Conservation (phyloP, 2,888 invertebrate genomes). For the Homarus gammarus region DNA sequence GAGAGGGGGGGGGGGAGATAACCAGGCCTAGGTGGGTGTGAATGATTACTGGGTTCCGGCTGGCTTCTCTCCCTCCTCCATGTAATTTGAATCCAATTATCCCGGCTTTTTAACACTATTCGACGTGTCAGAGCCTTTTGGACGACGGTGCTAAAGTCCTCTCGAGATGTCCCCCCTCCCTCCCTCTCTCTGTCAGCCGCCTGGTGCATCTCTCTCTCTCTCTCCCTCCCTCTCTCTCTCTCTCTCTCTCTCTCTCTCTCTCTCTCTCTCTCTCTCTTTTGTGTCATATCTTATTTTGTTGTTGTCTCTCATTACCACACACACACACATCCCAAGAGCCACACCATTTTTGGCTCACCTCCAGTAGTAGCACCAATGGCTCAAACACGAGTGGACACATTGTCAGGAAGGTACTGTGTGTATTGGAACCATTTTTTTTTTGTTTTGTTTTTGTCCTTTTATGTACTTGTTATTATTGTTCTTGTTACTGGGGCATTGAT, state of each 20-base stretch:
- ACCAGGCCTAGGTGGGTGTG: neutral
- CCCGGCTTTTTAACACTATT: slow-evolving; percentile 31
- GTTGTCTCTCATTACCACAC: no score
- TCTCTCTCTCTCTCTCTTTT: neutral
- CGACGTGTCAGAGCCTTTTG: slow-evolving; percentile 28
- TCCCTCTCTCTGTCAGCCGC: neutral
- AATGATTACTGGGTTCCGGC: neutral
- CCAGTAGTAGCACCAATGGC: no score
- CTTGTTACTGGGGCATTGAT: no score
- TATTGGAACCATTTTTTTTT: no score
- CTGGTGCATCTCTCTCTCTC: neutral
- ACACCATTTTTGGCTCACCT: no score
- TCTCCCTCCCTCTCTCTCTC: neutral
- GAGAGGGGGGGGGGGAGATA: neutral
- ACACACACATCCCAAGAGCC: no score
- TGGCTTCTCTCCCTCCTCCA: slow-evolving; percentile 18
- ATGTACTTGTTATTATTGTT: no score
- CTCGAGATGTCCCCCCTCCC: neutral
- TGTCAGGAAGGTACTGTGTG: no score
- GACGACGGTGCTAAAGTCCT: neutral
- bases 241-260: neutral
- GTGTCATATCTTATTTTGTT: no score
- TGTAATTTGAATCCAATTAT: slow-evolving; percentile 42
- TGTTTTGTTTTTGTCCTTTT: no score
- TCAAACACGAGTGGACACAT: no score